Conservation (phyloP, 2,888 invertebrate genomes). For the Scaptodrosophila latifasciaeformis region DNA sequence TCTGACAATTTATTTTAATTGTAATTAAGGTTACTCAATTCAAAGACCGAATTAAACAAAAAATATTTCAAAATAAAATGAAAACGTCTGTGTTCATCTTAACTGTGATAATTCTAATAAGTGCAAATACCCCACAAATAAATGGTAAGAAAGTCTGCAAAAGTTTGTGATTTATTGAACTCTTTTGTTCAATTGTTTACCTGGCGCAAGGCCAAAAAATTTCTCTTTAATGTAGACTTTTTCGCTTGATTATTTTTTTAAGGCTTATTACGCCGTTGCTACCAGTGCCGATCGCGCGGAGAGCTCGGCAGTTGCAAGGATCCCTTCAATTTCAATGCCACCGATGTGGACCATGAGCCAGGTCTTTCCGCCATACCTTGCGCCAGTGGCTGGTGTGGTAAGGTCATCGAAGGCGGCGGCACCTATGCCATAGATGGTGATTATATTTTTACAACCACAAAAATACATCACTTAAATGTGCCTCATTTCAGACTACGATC, state of each 20-base stretch:
- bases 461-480: neutral
- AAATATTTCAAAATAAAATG: slow-evolving; percentile 26
- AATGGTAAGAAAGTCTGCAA: slow-evolving; percentile 46
- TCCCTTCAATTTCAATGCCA: slow-evolving; percentile 86
- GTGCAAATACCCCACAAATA: slow-evolving; percentile 32
- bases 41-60: too few species aligned
- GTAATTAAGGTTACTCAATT: too few species aligned
- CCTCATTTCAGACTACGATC: slow-evolving; percentile 83
- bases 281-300: slow-evolving; percentile 89
- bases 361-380: slow-evolving; percentile 88
- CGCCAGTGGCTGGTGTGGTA: slow-evolving; percentile 91
- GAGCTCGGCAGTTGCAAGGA: slow-evolving; percentile 92
- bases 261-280: slow-evolving; percentile 86
- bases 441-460: slow-evolving; percentile 10
- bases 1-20: too few species aligned
- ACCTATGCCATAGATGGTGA: slow-evolving; percentile 86
- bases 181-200: slow-evolving; percentile 11
- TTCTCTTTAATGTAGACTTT: slow-evolving; percentile 6
- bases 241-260: slow-evolving; percentile 27
- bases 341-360: slow-evolving; percentile 81
- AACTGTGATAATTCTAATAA: slow-evolving; percentile 51
- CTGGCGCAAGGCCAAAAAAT: slow-evolving; percentile 16
- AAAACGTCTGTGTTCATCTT: slow-evolving; percentile 27
- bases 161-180: slow-evolving; percentile 31
- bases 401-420: slow-evolving; percentile 88